phyloP scores from a whole-genome alignment of 2,113 vertebrate genomes.

The Hystrix brachyura region DNA sequence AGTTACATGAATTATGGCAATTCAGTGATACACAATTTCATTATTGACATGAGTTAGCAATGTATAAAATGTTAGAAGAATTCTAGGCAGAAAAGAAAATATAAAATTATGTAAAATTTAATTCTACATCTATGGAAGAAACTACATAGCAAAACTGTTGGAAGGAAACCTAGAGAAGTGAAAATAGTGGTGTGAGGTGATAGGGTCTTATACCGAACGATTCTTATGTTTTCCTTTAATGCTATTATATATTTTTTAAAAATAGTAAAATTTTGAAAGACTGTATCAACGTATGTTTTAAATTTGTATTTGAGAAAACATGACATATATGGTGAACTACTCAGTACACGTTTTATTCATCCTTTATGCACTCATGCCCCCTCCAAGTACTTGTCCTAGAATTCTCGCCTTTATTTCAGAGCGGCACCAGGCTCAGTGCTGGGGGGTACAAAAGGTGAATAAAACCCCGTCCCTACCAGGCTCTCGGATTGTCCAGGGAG shows the following conservation, averaged over 20 bases:
- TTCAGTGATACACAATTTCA: not conserved
- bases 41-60: constrained; percentile 4
- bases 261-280: not conserved
- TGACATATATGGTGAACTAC: not conserved
- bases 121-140: not conserved
- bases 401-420: not conserved
- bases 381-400: not conserved
- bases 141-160: not conserved
- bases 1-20: not conserved
- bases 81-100: not conserved
- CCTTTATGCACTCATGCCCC: not conserved
- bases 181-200: too few species aligned
- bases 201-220: not conserved
- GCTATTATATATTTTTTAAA: not conserved
- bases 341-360: not conserved
- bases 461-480: not conserved
- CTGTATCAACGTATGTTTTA: not conserved
- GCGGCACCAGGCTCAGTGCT: not conserved
- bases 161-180: not conserved
- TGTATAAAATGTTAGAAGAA: not conserved
- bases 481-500: not conserved
- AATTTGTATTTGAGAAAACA: not conserved
- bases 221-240: not conserved
- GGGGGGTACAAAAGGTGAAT: not conserved
- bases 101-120: not conserved